phyloP scores from a whole-genome alignment of 2,797 vertebrate genomes.

The Lindbergichthys nudifrons region DNA sequence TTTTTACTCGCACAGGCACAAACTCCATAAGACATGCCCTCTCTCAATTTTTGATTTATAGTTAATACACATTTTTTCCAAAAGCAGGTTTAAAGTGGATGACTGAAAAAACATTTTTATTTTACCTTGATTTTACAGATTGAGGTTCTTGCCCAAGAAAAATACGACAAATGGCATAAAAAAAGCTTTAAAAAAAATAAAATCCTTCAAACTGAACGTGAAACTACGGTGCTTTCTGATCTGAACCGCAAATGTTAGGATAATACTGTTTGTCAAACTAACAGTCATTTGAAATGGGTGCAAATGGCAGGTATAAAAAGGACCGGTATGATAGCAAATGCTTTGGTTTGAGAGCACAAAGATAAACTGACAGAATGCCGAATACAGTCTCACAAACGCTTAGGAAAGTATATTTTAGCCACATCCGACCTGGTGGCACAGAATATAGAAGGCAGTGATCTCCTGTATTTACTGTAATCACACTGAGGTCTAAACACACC shows the following conservation, averaged over 20 bases:
- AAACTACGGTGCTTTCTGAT: too few relatives aligned
- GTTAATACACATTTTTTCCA: too few relatives aligned
- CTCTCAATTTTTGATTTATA: too few relatives aligned
- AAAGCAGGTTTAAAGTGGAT: too few relatives aligned
- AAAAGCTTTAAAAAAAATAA: too few relatives aligned
- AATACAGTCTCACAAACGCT: not conserved
- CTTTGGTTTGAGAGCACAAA: not conserved
- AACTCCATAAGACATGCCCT: too few relatives aligned
- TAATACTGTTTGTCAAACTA: not conserved
- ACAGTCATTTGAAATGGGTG: too few relatives aligned
- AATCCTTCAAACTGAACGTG: not conserved
- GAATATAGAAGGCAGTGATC: not conserved
- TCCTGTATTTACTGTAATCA: conserved; percentile 40
- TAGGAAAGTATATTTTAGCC: not conserved
- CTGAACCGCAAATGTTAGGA: not conserved
- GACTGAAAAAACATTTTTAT: too few relatives aligned
- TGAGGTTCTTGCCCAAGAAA: too few relatives aligned
- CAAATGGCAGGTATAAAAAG: not conserved
- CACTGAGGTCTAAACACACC: conserved; percentile 27
- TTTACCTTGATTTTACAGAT: too few relatives aligned
- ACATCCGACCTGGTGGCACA: not conserved
- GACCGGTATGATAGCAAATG: not conserved
- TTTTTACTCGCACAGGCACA: too few relatives aligned
- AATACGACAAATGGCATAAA: too few relatives aligned
- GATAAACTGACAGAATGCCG: not conserved